Conservation (phyloP, 2,113 vertebrate species). For the mouse (Mus musculus) region DNA sequence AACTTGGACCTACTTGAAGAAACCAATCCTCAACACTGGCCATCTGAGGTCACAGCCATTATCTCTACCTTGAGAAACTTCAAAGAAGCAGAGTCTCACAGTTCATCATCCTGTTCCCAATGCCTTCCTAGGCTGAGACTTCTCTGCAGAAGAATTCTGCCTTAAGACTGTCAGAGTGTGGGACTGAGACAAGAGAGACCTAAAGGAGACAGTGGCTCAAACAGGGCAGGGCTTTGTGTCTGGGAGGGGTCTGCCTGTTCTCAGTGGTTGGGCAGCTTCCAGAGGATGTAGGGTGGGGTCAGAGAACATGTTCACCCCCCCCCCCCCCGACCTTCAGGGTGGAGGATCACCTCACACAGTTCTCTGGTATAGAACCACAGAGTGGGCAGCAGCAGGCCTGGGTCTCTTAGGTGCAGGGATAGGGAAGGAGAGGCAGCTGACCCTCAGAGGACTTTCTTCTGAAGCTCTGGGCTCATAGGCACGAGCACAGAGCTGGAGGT, state of each 20-base stretch:
- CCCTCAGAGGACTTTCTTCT: conserved; percentile 74
- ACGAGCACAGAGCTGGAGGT: conserved; percentile 55
- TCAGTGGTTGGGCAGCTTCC: not conserved
- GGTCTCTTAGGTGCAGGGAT: not conserved
- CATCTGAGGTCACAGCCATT: not conserved
- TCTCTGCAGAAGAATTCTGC: not conserved
- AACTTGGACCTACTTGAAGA: not conserved
- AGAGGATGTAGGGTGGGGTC: not conserved
- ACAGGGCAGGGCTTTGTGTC: not conserved
- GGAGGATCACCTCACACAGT: not conserved
- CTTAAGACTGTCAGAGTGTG: not conserved
- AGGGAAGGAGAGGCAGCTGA: conserved; percentile 43
- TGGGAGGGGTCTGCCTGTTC: not conserved
- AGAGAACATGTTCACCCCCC: not conserved
- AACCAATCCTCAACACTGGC: not conserved
- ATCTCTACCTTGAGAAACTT: not conserved
- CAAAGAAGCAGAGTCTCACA: not conserved
- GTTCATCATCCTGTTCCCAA: not conserved
- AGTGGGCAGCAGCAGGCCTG: not conserved
- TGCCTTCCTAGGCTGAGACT: not conserved
- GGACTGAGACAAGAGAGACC: not conserved
- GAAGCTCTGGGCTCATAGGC: conserved; percentile 79
- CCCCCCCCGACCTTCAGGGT: too few species aligned
- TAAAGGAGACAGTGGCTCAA: not conserved
- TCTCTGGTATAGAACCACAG: not conserved